Conservation (phyloP, 2,113 vertebrate species). For the Saccopteryx leptura region DNA sequence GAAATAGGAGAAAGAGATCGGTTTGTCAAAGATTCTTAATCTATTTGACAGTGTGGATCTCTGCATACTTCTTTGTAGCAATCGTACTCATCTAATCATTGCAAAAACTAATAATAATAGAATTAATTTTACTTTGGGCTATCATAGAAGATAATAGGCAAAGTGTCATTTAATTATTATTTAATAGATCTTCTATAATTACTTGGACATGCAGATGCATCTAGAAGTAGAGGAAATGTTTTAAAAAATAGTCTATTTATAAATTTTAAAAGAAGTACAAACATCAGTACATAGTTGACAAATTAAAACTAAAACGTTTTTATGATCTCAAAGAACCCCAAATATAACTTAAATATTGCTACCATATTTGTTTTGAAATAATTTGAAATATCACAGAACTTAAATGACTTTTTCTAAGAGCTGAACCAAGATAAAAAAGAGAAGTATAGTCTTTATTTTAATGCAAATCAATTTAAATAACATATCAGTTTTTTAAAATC, state of each 20-base stretch:
- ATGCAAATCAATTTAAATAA: conserved; percentile 19
- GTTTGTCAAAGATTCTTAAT: conserved; percentile 1
- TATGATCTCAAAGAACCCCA: conserved; percentile 16
- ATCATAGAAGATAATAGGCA: neutral
- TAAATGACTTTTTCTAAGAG: conserved; percentile 56
- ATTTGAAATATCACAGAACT: neutral
- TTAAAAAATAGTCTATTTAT: neutral
- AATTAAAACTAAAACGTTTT: conserved; percentile 18
- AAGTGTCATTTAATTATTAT: conserved; percentile 41
- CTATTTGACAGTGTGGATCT: neutral
- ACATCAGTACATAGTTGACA: neutral
- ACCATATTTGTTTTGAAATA: neutral
- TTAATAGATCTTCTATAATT: conserved; percentile 37
- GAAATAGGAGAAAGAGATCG: neutral
- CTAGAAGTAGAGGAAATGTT: neutral
- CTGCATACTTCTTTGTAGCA: neutral
- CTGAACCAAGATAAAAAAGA: conserved; percentile 8
- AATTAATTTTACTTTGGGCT: conserved; percentile 18
- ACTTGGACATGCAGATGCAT: neutral
- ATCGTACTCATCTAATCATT: conserved; percentile 28
- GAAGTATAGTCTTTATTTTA: conserved; percentile 39
- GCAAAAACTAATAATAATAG: conserved; percentile 35
- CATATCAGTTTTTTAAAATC: conserved; percentile 8
- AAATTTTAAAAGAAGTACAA: neutral
- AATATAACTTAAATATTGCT: neutral